phyloP scores from a whole-genome alignment of 2,113 vertebrate species.

The Prolemur simus region DNA sequence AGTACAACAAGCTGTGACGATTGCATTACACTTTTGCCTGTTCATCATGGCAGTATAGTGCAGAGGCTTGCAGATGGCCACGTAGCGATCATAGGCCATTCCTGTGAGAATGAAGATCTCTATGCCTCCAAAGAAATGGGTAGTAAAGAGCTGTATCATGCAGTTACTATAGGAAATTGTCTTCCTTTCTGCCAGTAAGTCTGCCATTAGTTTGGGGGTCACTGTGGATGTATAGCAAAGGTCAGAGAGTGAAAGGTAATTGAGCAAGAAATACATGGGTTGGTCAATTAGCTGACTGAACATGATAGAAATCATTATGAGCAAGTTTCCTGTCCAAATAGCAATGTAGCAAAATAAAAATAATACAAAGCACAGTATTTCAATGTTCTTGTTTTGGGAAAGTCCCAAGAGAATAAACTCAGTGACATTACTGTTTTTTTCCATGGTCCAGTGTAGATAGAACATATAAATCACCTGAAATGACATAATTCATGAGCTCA shows the following conservation, averaged over 20 bases:
- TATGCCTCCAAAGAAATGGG: slow-evolving; percentile 29
- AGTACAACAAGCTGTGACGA: not conserved
- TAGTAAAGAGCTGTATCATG: slow-evolving; percentile 48
- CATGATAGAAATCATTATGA: slow-evolving; percentile 44
- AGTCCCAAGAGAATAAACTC: slow-evolving; percentile 51
- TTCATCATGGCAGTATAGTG: slow-evolving; percentile 35
- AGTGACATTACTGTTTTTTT: slow-evolving; percentile 40
- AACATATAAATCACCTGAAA: not conserved
- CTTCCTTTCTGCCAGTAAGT: slow-evolving; percentile 22
- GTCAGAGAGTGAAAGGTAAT: slow-evolving; percentile 34
- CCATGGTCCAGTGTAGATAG: not conserved
- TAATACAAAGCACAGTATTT: not conserved
- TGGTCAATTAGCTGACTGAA: slow-evolving; percentile 3
- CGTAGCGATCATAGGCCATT: slow-evolving; percentile 55
- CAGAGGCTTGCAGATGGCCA: slow-evolving; percentile 62
- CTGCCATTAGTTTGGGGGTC: slow-evolving; percentile 11
- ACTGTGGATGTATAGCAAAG: slow-evolving; percentile 46
- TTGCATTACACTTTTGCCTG: not conserved
- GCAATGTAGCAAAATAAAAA: slow-evolving; percentile 52
- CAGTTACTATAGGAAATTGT: slow-evolving; percentile 19
- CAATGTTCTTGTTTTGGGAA: slow-evolving; percentile 27
- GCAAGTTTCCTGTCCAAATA: slow-evolving; percentile 42
- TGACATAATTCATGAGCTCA: not conserved
- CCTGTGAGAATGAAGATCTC: slow-evolving; percentile 59
- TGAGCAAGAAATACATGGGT: slow-evolving; percentile 63